A percentile compares a stretch with the other conserved stretches of the same genome.
These are phyloP conservation scores for Spialia ferax DNA, from an alignment of 2,888 invertebrate genomes.

Conservation along the genomic window DNA sequence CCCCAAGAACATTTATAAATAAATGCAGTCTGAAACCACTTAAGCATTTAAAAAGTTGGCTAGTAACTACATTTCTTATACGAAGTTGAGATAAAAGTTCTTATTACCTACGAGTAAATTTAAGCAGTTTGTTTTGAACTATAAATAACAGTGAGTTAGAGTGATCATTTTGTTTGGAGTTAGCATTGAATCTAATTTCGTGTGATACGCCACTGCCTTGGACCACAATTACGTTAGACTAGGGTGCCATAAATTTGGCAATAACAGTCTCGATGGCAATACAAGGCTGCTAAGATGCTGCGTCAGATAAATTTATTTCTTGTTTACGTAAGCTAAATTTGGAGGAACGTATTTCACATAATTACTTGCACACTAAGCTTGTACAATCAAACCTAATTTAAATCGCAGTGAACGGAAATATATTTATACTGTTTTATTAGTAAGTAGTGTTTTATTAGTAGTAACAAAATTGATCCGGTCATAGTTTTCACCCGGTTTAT, in stretches of 20 bases:
- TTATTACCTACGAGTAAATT: conserved; percentile 12
- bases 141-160: conserved; percentile 63
- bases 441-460: too few relatives aligned
- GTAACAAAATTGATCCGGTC: too few relatives aligned
- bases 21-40: conserved; percentile 37
- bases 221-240: conserved; percentile 81
- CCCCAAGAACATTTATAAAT: conserved; percentile 22
- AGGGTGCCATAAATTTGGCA: conserved; percentile 83
- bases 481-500: too few relatives aligned
- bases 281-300: conserved; percentile 68
- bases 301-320: conserved; percentile 25
- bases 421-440: too few relatives aligned
- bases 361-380: too few relatives aligned
- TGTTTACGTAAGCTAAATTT: not conserved
- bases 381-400: too few relatives aligned
- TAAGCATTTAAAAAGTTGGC: conserved; percentile 33
- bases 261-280: conserved; percentile 77
- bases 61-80: conserved; percentile 21
- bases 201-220: conserved; percentile 74
- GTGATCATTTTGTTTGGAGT: conserved; percentile 62
- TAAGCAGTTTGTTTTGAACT: conserved; percentile 37
- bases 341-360: not conserved
- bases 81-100: conserved; percentile 32
- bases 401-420: too few relatives aligned
- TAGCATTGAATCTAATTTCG: conserved; percentile 80